Evolutionary conservation across 1,140 invertebrate genomes (phyloP), one percentile per base, ranked within the genome.

Genomic region (Drosophila lacteicornis): DNA sequence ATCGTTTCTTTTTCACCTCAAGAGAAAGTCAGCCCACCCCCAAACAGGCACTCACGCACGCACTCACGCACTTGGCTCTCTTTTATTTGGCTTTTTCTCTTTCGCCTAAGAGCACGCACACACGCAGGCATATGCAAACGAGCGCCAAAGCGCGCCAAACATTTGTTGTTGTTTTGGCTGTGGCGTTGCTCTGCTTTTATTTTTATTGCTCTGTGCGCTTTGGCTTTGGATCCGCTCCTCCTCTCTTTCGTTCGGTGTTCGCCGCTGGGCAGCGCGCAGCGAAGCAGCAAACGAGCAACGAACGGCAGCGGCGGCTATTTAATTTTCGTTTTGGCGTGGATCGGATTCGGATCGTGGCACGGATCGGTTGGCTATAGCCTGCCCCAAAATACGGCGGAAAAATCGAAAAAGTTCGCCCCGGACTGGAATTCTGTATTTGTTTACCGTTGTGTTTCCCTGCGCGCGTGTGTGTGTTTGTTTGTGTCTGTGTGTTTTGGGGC

Each of bases 271-370:
- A 59, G 43, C 66, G 77, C 42, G 55, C 77, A 66, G 74, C 56
- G 42, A 58, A 70, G 66, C 43, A 71, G 66, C 43, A 71, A 73
- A 71, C 70, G 49, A 42, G 73, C 75, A 50, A 61, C 65, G 43
- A 66, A 40, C 85, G 46, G 0, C 51, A 80, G 60, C 74, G 62
- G 33, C 74, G 38, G 57, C 82, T 86, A 82, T 76, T 91, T 86
- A 82, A 91, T 91, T 91, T 91, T 90, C 67, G 90, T 90, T 85
- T 84, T 73, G 80, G 63, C 69, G 79, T 76, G 84, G 75, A 91
- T 68, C 67, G 75, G 59, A 79, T 84, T 88, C 69, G 75, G 77
- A 62, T 56, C 61, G 49, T 53, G 61, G 61, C 51, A 42, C 50
- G 46, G 67, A 70, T 68, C 49, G 67, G 62, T 62, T 55, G 38